Evolutionary conservation across 2,113 vertebrate species (phyloP).

Genomic region (Bos javanicus): DNA sequence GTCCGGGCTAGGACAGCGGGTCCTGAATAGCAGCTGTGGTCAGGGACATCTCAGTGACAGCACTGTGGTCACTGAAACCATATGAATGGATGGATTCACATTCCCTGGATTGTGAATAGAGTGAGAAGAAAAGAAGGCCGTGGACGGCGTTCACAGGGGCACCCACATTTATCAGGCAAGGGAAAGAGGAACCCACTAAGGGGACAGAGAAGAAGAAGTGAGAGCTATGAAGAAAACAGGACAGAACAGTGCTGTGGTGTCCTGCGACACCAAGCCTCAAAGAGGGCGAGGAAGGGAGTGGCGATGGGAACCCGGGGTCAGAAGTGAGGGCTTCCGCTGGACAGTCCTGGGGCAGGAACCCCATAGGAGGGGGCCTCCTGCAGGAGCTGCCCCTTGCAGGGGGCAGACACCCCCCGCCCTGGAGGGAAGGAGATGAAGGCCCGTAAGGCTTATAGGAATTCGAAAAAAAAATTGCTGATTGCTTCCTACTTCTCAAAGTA

Average conservation of each 20-base stretch:
- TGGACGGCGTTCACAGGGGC: background rate
- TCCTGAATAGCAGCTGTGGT: background rate
- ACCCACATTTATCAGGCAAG: no score
- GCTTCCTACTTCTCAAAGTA: background rate
- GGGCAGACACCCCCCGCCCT: no score
- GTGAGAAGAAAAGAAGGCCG: background rate
- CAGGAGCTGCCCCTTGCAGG: background rate
- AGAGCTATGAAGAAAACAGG: background rate
- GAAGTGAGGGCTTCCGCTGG: rapidly evolving
- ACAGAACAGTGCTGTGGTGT: rapidly evolving
- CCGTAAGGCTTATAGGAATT: background rate
- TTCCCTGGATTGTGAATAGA: background rate
- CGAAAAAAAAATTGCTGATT: background rate
- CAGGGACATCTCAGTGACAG: background rate
- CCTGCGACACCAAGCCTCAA: background rate
- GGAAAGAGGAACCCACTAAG: background rate
- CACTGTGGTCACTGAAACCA: no score
- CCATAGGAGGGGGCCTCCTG: rapidly evolving
- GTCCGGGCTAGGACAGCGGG: background rate
- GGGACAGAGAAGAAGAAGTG: background rate
- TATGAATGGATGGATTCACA: background rate
- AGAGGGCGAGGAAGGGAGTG: background rate
- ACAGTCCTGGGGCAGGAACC: background rate
- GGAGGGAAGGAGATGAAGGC: background rate
- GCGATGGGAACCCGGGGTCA: no score